Percentiles rank a stretch among this genome's conserved stretches.
Conservation (phyloP, 2,888 invertebrate species). For the Cancer borealis region DNA sequence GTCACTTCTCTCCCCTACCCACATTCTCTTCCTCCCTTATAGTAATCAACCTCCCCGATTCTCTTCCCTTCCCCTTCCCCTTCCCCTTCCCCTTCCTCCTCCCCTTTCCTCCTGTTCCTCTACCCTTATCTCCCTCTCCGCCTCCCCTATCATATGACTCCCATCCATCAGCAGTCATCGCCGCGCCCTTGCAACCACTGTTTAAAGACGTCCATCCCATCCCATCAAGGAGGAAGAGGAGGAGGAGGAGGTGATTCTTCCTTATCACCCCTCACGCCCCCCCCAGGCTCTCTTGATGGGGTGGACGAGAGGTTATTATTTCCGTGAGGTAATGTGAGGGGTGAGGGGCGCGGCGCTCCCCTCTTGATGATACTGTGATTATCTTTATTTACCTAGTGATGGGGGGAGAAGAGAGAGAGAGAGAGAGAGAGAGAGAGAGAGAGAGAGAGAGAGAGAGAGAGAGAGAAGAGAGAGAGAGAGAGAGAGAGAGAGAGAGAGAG, state of each 20-base stretch:
- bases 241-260: not conserved
- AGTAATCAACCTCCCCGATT: not conserved
- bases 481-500: not conserved
- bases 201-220: not conserved
- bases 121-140: not conserved
- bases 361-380: not conserved
- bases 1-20: not conserved
- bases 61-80: not conserved
- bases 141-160: not conserved
- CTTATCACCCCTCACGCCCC: not conserved
- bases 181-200: conserved; percentile 2
- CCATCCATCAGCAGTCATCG: not conserved
- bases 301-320: not conserved
- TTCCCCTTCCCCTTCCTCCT: not conserved
- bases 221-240: not conserved
- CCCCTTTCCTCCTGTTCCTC: not conserved
- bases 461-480: not conserved
- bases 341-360: not conserved
- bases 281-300: too few relatives aligned
- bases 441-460: not conserved
- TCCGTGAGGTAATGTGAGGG: not conserved
- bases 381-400: not conserved
- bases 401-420: not conserved
- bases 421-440: not conserved
- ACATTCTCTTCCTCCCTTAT: not conserved